Percentiles rank a stretch among this genome's conserved stretches.
These are phyloP conservation scores for Spinibarbus caldwelli DNA, from an alignment of 2,797 vertebrate genomes.

Conservation along the genomic window DNA sequence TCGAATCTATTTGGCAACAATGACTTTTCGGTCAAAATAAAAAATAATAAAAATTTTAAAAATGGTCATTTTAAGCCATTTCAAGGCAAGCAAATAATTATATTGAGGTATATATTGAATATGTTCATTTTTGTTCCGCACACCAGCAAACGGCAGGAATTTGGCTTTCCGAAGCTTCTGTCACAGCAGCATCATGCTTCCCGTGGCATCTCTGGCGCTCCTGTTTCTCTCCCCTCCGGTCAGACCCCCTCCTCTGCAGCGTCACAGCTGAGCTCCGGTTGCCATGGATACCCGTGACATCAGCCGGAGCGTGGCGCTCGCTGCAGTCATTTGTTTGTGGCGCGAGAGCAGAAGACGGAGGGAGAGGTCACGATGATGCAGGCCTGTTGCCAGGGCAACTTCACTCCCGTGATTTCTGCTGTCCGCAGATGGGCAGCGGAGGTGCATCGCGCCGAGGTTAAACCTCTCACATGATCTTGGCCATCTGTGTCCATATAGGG, in stretches of 20 bases:
- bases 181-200: slow-evolving; percentile 32
- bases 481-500: slow-evolving; percentile 37
- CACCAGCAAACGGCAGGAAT: not conserved
- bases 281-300: slow-evolving; percentile 76
- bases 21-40: not conserved
- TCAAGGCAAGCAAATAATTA: not conserved
- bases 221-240: slow-evolving; percentile 10
- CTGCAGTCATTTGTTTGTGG: slow-evolving; percentile 70
- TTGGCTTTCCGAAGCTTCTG: slow-evolving; percentile 5
- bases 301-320: slow-evolving; percentile 68
- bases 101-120: not conserved
- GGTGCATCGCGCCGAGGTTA: slow-evolving; percentile 46
- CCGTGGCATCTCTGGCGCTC: slow-evolving; percentile 1
- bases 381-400: slow-evolving; percentile 77
- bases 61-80: not conserved
- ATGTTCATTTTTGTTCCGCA: not conserved
- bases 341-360: slow-evolving; percentile 44
- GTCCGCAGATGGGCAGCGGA: slow-evolving; percentile 47
- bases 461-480: slow-evolving; percentile 30
- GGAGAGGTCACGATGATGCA: slow-evolving; percentile 66
- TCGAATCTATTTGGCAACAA: not conserved
- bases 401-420: slow-evolving; percentile 62
- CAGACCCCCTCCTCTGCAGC: slow-evolving; percentile 55
- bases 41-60: too few relatives aligned
- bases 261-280: slow-evolving; percentile 69